Percentiles rank a stretch among this genome's conserved stretches.
These are phyloP conservation scores for Athrips mouffetella DNA, from an alignment of 2,888 invertebrate species.

Conservation along the genomic window DNA sequence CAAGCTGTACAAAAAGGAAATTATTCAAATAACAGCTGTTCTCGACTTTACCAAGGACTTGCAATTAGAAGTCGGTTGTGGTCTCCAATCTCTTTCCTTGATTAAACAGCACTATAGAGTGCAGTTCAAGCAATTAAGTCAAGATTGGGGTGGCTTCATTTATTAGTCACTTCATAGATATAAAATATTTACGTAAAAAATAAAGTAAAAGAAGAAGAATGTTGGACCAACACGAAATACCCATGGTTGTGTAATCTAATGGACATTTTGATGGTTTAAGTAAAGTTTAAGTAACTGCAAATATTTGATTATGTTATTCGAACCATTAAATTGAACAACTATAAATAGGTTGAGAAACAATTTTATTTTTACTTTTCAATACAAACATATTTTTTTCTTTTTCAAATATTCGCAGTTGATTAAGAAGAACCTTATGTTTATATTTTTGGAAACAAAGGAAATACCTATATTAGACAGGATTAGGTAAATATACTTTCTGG, in stretches of 20 bases:
- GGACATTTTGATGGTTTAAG: not conserved
- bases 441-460: conserved; percentile 13
- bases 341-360: not conserved
- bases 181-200: too few species aligned
- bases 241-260: too few species aligned
- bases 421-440: too few species aligned
- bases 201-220: too few species aligned
- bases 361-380: not conserved
- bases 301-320: too few species aligned
- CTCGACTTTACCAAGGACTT: conserved; percentile 22
- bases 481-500: too few species aligned
- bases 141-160: not conserved
- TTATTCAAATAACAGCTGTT: conserved; percentile 31
- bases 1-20: conserved; percentile 29
- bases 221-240: too few species aligned
- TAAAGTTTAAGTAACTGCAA: too few species aligned
- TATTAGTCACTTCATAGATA: not conserved
- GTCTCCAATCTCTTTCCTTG: conserved; percentile 16
- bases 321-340: too few species aligned
- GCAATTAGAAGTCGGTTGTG: conserved; percentile 12
- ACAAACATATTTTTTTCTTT: too few species aligned
- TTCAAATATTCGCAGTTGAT: not conserved
- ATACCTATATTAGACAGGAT: conserved; percentile 11
- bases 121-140: not conserved
- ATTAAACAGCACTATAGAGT: conserved; percentile 11